Conservation (phyloP, 2,113 vertebrate species). For the Thryonomys swinderianus region DNA sequence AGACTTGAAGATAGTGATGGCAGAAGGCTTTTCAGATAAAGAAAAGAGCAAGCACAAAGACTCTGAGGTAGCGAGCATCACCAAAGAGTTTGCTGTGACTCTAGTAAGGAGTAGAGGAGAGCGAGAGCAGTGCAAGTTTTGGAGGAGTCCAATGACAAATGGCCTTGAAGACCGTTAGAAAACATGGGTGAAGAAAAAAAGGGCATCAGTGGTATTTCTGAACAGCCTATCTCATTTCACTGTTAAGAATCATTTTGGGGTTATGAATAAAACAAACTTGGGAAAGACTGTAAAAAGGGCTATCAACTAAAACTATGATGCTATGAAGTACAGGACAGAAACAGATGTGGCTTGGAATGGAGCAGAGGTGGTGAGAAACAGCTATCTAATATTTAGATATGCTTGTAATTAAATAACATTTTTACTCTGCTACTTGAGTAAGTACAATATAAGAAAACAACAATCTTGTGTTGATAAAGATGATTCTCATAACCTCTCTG, state of each 20-base stretch:
- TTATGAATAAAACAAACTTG: neutral
- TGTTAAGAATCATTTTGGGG: neutral
- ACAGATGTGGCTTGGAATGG: neutral
- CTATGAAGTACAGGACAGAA: neutral
- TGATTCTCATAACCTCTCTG: constrained; percentile 6
- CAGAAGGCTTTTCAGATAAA: neutral
- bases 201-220: neutral
- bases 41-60: neutral
- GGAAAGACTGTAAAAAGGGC: neutral
- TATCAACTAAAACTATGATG: neutral
- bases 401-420: neutral
- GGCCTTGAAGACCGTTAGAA: neutral
- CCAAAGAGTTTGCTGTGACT: neutral
- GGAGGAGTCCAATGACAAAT: neutral
- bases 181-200: neutral
- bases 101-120: neutral
- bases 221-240: neutral
- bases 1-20: neutral
- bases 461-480: neutral
- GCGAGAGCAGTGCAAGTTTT: neutral
- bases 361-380: neutral
- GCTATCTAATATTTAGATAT: neutral
- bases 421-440: constrained; percentile 6
- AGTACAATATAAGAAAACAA: neutral
- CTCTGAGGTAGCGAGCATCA: neutral